Evolutionary conservation across 2,113 vertebrate species (phyloP), one percentile per base, ranked within the genome.

Genomic region (Crotophaga sulcirostris): DNA sequence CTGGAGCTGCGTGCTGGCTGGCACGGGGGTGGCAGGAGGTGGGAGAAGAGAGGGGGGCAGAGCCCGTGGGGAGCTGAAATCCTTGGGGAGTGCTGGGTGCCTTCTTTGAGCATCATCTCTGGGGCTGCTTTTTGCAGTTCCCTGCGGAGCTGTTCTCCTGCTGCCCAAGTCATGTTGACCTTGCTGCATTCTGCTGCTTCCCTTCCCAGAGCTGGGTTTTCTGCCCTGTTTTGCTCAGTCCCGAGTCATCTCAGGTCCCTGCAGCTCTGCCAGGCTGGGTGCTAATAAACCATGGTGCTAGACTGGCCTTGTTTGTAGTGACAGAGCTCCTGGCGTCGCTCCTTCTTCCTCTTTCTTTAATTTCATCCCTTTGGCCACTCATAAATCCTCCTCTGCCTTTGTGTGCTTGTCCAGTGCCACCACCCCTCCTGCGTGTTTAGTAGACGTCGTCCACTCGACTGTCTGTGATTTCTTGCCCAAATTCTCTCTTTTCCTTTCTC

Each of bases 351-450:
- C 77, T 66, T 62, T 23, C 40, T 81, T 78, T 86, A 23, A 62
- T 66, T 86, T 44, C 59, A 40, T 52, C 60, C 89, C 60, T 85
- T 47, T 16, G 62, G 42, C 75, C 72, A 59, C 56, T 84, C 26
- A 4, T 75, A 89, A 94, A 93, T 92, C 67, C 42, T 90, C 6
- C 17, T 26, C 60, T 55, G 68, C 64, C 79, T 92, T 90, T 84
- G 54, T 45, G 34, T 28, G 29, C 76, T 58, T 40, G 54, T 51
- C 47, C 23, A 38, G 33, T 18, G 7, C 76, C 74, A 33, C 16
- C 78, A 72, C 74, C 88, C 66, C n/a, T n/a, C 59, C 72, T 2
- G 64, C 8, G 45, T 54, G 59, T 36, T 68, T 5, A 38, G 33
- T 64, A 38, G 64, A 49, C 10, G 17, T 45, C 0, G 0, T 0